A percentile compares a stretch with the other conserved stretches of the same genome.
Conservation (phyloP, 2,888 invertebrate species). For the Hololepta plana region DNA sequence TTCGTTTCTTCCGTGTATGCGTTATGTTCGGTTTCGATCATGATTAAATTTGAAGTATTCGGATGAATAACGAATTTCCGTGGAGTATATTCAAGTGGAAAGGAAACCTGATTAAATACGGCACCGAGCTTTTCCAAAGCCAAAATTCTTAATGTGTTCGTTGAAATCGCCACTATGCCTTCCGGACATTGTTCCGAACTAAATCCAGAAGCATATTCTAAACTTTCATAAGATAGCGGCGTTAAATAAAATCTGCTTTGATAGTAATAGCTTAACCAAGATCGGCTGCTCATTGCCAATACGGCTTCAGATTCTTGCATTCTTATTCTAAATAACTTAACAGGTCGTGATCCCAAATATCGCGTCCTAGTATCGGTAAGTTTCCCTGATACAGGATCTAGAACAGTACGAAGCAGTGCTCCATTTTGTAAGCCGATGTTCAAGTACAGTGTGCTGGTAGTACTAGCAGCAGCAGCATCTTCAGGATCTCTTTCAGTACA, state of each 20-base stretch:
- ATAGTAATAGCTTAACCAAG: conserved; percentile 97
- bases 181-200: conserved; percentile 96
- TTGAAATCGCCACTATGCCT: conserved; percentile 97
- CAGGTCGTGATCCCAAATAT: conserved; percentile 78
- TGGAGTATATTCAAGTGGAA: conserved; percentile 90
- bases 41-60: conserved; percentile 74
- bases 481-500: conserved; percentile 41
- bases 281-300: conserved; percentile 90
- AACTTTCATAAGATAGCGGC: conserved; percentile 86
- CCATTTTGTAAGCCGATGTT: conserved; percentile 98
- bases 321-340: conserved; percentile 86
- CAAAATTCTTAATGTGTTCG: conserved; percentile 91
- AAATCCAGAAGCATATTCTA: conserved; percentile 97
- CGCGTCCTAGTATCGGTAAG: conserved; percentile 85
- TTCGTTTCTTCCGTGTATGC: conserved; percentile 96
- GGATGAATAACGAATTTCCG: conserved; percentile 85
- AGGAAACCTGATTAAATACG: conserved; percentile 91
- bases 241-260: conserved; percentile 93
- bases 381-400: conserved; percentile 92
- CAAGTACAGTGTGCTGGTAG: conserved; percentile 61
- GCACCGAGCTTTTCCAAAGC: conserved; percentile 96
- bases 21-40: conserved; percentile 96
- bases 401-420: conserved; percentile 76
- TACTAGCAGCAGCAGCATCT: conserved; percentile 43
- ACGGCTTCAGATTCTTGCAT: conserved; percentile 96